These are phyloP conservation scores for Molossus molossus DNA, from an alignment of 2,797 vertebrate species.

Conservation along the genomic window DNA sequence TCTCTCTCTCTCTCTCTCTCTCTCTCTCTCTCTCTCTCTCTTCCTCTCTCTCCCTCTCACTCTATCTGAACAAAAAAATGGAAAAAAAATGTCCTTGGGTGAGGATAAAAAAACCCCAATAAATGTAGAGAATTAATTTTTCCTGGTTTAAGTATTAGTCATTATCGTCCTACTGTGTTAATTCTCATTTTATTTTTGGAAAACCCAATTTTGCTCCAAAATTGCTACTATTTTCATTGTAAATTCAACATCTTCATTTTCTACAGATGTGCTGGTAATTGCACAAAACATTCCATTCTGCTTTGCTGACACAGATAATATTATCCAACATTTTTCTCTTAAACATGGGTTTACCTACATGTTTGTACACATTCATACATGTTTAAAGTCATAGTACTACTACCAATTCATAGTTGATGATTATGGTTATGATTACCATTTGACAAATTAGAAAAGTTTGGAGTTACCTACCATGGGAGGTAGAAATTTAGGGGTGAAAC, in stretches of 20 bases:
- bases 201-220: conserved; percentile 14
- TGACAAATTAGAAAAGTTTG: conserved; percentile 19
- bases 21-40: too few relatives aligned
- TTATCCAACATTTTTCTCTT: conserved; percentile 35
- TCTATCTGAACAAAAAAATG: too few relatives aligned
- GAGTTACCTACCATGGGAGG: neutral
- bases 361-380: neutral
- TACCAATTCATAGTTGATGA: neutral
- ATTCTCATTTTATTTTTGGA: conserved; percentile 59
- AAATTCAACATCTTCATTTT: conserved; percentile 20
- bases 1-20: too few relatives aligned
- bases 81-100: too few relatives aligned
- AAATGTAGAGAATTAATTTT: conserved; percentile 17
- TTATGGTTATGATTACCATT: conserved; percentile 13
- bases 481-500: conserved; percentile 6
- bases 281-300: conserved; percentile 3
- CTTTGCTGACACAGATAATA: conserved; percentile 28
- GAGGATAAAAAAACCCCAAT: too few relatives aligned
- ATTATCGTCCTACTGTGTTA: neutral
- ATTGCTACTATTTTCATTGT: conserved; percentile 36
- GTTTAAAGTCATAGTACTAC: conserved; percentile 29
- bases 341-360: neutral
- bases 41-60: too few relatives aligned
- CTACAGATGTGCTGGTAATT: neutral
- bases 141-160: conserved; percentile 27